Conservation (phyloP, 2,888 invertebrate species). For the Campoplex nolae region DNA sequence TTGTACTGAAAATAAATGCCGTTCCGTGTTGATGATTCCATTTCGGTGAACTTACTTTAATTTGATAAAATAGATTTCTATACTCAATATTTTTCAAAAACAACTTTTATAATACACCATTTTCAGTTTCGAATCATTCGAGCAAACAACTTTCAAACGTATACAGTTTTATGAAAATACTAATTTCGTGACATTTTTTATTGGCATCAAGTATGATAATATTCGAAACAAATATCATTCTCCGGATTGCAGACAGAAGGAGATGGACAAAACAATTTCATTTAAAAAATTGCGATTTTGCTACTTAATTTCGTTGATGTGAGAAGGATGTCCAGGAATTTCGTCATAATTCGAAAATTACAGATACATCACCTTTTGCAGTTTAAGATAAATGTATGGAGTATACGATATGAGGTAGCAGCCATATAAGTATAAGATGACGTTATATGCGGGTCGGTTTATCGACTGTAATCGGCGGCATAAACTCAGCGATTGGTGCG, state of each 20-base stretch:
- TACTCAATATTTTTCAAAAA: background rate
- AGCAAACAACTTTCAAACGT: background rate
- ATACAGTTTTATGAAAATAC: background rate
- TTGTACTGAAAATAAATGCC: background rate
- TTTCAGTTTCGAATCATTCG: background rate
- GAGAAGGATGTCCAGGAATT: background rate
- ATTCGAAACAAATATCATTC: too few relatives aligned
- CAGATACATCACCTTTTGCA: background rate
- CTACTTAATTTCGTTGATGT: background rate
- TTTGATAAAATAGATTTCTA: too few relatives aligned
- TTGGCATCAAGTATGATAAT: too few relatives aligned
- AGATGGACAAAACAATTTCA: too few relatives aligned
- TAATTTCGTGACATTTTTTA: too few relatives aligned
- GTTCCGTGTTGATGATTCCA: background rate
- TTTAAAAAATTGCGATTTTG: too few relatives aligned
- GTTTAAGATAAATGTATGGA: background rate
- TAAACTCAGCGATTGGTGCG: conserved; percentile 37
- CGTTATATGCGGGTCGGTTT: conserved; percentile 29
- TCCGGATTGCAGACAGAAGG: too few relatives aligned
- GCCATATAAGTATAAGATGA: background rate
- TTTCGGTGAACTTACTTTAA: too few relatives aligned
- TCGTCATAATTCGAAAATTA: background rate
- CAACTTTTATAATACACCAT: background rate
- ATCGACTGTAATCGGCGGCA: conserved; percentile 47
- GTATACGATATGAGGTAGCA: background rate